phyloP scores from a whole-genome alignment of 2,888 invertebrate species.

The Syrphus vitripennis region DNA sequence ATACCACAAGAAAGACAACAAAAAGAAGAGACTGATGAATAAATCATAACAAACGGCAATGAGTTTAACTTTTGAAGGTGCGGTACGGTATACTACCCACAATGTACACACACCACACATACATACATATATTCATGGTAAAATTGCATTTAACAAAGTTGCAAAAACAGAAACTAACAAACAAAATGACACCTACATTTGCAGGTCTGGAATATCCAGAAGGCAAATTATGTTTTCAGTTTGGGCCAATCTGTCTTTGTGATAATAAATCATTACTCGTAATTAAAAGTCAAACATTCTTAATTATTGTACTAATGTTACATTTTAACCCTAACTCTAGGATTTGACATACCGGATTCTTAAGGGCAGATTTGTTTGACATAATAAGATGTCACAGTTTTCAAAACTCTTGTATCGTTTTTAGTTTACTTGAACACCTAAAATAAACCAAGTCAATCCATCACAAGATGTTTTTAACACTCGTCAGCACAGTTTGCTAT shows the following conservation, averaged over 20 bases:
- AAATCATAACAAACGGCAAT: conserved; percentile 35
- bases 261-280: too few species aligned
- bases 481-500: too few species aligned
- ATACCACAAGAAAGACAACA: conserved; percentile 27
- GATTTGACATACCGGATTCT: too few species aligned
- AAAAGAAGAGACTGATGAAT: conserved; percentile 9
- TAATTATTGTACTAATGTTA: too few species aligned
- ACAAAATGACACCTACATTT: conserved; percentile 19
- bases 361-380: too few species aligned
- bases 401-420: too few species aligned
- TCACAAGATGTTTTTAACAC: too few species aligned
- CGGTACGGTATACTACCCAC: conserved; percentile 13
- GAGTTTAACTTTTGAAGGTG: conserved; percentile 23
- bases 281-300: too few species aligned
- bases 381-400: too few species aligned
- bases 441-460: too few species aligned
- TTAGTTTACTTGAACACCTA: too few species aligned
- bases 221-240: background rate
- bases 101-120: background rate
- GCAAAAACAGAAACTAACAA: background rate
- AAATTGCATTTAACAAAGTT: background rate
- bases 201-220: background rate
- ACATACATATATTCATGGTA: background rate
- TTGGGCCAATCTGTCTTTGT: background rate
- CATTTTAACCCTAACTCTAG: too few species aligned